Evolutionary conservation across 2,113 vertebrate genomes (phyloP).

Genomic region (Limanda limanda): DNA sequence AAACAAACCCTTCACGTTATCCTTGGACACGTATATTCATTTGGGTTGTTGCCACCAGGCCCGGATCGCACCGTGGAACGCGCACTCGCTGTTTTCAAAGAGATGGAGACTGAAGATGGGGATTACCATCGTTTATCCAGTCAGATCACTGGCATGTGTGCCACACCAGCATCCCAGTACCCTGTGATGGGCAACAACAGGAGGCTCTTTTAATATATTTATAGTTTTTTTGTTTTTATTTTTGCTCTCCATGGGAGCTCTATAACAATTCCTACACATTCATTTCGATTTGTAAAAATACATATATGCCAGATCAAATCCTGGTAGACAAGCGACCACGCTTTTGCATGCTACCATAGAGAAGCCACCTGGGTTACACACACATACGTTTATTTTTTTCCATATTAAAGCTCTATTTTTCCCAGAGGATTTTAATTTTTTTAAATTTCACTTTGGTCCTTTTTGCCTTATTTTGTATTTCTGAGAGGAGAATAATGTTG

Average conservation of each 20-base stretch:
- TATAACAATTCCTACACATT: not conserved
- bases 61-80: conserved; percentile 45
- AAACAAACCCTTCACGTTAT: not conserved
- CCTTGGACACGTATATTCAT: not conserved
- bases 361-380: conserved; percentile 42
- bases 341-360: conserved; percentile 46
- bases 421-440: too few species aligned
- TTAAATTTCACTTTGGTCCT: not conserved
- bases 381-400: not conserved
- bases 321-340: conserved; percentile 30
- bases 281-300: conserved; percentile 20
- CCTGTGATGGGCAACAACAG: conserved; percentile 75
- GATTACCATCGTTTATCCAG: conserved; percentile 79
- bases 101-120: conserved; percentile 87
- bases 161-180: conserved; percentile 60
- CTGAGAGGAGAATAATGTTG: conserved; percentile 72
- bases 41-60: conserved; percentile 19
- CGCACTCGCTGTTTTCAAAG: conserved; percentile 73
- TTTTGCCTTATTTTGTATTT: conserved; percentile 49
- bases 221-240: conserved; percentile 11
- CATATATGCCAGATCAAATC: not conserved
- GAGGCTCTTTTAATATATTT: conserved; percentile 55
- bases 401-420: not conserved
- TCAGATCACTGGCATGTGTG: conserved; percentile 67
- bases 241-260: not conserved